Conservation (phyloP, 1,140 invertebrate species). For the Hesperophylax magnus region DNA sequence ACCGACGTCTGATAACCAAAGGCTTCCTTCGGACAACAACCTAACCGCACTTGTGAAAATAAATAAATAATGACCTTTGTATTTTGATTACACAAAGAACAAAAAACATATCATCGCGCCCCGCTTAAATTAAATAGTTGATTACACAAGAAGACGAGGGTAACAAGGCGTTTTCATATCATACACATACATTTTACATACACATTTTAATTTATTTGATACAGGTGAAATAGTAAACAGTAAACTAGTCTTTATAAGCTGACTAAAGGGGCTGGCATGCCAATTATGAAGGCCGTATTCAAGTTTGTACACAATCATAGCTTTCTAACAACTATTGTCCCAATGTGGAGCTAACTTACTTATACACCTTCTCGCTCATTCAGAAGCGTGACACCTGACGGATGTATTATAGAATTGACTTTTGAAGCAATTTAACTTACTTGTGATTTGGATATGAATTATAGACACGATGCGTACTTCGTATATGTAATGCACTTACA, state of each 20-base stretch:
- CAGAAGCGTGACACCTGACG: neutral
- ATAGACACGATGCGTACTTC: neutral
- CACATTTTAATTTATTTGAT: slow-evolving; percentile 41
- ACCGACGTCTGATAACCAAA: too few relatives aligned
- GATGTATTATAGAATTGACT: slow-evolving; percentile 16
- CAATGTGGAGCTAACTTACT: slow-evolving; percentile 4
- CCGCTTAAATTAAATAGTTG: too few relatives aligned
- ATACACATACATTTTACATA: slow-evolving; percentile 46
- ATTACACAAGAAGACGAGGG: slow-evolving; percentile 20
- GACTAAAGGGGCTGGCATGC: slow-evolving; percentile 26
- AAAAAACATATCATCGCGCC: too few relatives aligned
- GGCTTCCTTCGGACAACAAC: too few relatives aligned
- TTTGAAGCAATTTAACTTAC: slow-evolving; percentile 1
- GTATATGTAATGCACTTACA: too few relatives aligned
- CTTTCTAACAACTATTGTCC: slow-evolving; percentile 14
- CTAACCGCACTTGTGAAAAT: too few relatives aligned
- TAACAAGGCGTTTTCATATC: slow-evolving; percentile 34
- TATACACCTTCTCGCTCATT: neutral
- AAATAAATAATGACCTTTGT: too few relatives aligned
- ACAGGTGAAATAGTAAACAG: slow-evolving; percentile 17
- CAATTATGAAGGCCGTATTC: slow-evolving; percentile 1
- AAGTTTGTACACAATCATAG: slow-evolving; percentile 11
- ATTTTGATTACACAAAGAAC: too few relatives aligned
- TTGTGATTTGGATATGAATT: slow-evolving; percentile 9
- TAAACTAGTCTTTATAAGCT: slow-evolving; percentile 20